Evolutionary conservation across 2,113 vertebrate species (phyloP).

Genomic region (Gracilinanus agilis): DNA sequence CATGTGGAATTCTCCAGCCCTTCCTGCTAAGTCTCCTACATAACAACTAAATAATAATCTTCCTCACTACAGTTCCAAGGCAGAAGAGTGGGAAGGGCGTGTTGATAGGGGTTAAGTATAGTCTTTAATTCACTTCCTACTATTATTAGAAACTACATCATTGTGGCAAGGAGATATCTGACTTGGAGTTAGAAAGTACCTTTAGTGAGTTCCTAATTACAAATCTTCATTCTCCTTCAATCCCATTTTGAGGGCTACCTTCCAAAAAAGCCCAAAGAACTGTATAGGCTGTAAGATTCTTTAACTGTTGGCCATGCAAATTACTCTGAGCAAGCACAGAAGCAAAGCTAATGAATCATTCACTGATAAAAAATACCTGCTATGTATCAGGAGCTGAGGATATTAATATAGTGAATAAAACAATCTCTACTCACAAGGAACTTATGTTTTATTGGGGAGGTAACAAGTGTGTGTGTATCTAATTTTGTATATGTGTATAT

Average conservation of each 20-base stretch:
- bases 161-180: not conserved
- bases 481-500: not conserved
- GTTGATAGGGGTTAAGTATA: not conserved
- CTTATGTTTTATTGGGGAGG: not conserved
- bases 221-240: not conserved
- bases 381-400: not conserved
- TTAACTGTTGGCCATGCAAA: not conserved
- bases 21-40: too few species aligned
- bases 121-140: not conserved
- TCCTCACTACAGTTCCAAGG: too few species aligned
- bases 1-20: too few species aligned
- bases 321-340: not conserved
- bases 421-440: not conserved
- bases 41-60: too few species aligned
- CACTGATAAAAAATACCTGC: not conserved
- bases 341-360: not conserved
- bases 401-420: not conserved
- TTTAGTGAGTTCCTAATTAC: not conserved
- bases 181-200: not conserved
- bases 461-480: not conserved
- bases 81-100: too few species aligned
- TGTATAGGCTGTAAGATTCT: not conserved
- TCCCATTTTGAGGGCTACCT: not conserved
- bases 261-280: not conserved
- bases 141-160: not conserved